Evolutionary conservation across 53 echinoderm and acorn worm species (phyloP).

Genomic region (Paelopatides confundens): DNA sequence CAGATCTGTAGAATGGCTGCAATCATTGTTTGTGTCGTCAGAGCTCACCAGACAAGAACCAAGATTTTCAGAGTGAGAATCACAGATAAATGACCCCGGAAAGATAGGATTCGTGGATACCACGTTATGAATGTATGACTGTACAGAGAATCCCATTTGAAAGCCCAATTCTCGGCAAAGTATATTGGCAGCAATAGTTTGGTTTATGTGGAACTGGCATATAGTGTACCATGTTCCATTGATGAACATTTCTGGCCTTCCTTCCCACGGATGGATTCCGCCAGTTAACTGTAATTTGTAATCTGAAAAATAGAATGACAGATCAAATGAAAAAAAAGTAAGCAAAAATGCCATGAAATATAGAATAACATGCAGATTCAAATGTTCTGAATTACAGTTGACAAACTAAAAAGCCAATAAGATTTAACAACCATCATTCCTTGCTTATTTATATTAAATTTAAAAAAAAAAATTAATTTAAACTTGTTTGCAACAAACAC

Average conservation of each 20-base stretch:
- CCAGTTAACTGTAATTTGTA: conserved; percentile 14
- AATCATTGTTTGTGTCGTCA: neutral
- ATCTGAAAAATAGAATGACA: neutral
- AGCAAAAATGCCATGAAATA: too few relatives aligned
- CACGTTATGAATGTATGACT: neutral
- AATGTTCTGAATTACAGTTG: too few relatives aligned
- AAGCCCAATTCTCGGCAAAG: conserved; percentile 33
- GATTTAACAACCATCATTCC: too few relatives aligned
- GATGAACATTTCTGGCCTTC: neutral
- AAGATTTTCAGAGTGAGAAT: neutral
- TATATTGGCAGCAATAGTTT: neutral
- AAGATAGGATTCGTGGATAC: neutral
- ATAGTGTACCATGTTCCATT: conserved; percentile 9
- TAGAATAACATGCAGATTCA: too few relatives aligned
- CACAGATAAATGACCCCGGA: conserved; percentile 12
- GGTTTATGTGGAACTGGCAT: neutral
- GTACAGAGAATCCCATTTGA: conserved; percentile 10
- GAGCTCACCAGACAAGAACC: neutral
- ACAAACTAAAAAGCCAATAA: too few relatives aligned
- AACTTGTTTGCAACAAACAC: too few relatives aligned
- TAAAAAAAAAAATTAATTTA: too few relatives aligned
- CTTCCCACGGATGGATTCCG: conserved; percentile 36
- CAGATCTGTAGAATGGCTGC: neutral
- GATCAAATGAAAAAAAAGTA: too few relatives aligned
- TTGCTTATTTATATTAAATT: too few relatives aligned